Evolutionary conservation across 2,888 invertebrate species (phyloP).

Genomic region (Dusona sp.): DNA sequence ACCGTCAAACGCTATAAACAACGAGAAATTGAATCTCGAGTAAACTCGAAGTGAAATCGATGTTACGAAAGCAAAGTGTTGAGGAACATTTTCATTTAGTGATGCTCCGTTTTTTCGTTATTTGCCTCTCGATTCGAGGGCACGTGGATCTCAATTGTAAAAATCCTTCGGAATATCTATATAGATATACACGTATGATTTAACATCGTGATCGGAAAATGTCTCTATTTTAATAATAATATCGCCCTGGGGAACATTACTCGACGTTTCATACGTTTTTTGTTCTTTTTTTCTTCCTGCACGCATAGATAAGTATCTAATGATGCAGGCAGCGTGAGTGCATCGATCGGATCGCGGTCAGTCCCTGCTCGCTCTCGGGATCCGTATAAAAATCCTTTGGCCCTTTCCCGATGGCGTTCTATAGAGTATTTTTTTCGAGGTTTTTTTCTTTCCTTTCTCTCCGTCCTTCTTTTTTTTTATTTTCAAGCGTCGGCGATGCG

Average conservation of each 20-base stretch:
- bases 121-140: conserved; percentile 25
- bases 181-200: conserved; percentile 7
- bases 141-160: conserved; percentile 28
- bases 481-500: conserved; percentile 73
- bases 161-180: conserved; percentile 12
- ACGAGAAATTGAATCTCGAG: not conserved
- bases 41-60: not conserved
- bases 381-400: conserved; percentile 53
- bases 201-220: conserved; percentile 44
- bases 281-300: conserved; percentile 42
- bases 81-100: conserved; percentile 9
- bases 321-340: conserved; percentile 64
- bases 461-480: conserved; percentile 40
- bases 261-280: conserved; percentile 37
- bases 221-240: conserved; percentile 61
- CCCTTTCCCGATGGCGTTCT: conserved; percentile 56
- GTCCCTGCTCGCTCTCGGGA: conserved; percentile 44
- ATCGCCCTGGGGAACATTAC: conserved; percentile 40
- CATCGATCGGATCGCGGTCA: conserved; percentile 64
- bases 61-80: not conserved
- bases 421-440: conserved; percentile 28
- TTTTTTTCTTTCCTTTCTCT: conserved; percentile 25
- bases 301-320: conserved; percentile 67
- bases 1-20: not conserved
- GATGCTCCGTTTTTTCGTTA: conserved; percentile 58